Conservation (phyloP, 2,888 invertebrate species). For the Brachylomia viminalis region DNA sequence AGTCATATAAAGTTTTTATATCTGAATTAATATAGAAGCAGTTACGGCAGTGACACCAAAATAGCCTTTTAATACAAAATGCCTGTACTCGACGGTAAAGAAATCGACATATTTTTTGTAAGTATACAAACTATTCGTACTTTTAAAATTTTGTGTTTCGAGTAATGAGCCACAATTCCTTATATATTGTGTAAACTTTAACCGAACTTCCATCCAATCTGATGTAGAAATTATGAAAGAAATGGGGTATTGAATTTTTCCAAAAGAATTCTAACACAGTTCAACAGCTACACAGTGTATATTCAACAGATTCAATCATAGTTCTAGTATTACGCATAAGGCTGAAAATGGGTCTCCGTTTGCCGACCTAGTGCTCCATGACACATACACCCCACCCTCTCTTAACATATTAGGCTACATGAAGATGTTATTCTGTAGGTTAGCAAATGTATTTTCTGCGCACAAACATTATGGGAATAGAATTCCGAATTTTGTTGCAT, state of each 20-base stretch:
- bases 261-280: neutral
- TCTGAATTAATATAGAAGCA: slow-evolving; percentile 1
- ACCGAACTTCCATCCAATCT: neutral
- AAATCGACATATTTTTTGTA: slow-evolving; percentile 89
- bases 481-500: neutral
- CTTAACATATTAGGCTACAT: neutral
- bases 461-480: too few species aligned
- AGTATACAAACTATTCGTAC: slow-evolving; percentile 72
- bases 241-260: neutral
- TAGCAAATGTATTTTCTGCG: neutral
- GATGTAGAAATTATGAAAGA: neutral
- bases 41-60: neutral
- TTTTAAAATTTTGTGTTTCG: neutral
- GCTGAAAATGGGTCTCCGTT: neutral
- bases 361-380: neutral
- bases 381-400: neutral
- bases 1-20: neutral
- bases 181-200: neutral
- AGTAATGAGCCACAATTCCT: neutral
- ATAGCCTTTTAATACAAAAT: slow-evolving; percentile 68
- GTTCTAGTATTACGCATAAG: neutral
- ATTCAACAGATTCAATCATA: neutral
- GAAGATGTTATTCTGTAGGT: neutral
- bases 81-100: slow-evolving; percentile 87
- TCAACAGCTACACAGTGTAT: neutral